These are phyloP conservation scores for Chionis minor DNA, from an alignment of 2,113 vertebrate species.

Conservation along the genomic window DNA sequence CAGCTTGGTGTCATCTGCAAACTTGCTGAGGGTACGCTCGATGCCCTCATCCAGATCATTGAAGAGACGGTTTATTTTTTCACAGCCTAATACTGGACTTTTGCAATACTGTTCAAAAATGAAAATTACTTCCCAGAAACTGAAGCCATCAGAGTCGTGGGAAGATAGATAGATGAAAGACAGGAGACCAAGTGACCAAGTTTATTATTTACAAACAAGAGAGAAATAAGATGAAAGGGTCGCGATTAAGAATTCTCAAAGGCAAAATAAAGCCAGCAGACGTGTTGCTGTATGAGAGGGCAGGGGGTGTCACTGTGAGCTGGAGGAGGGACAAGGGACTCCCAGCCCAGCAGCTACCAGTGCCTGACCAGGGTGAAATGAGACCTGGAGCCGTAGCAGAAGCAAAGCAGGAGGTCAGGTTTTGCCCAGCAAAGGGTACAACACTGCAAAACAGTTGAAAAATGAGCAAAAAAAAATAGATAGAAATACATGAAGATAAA, in stretches of 20 bases:
- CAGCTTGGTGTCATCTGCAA: no score
- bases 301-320: not conserved
- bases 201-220: not conserved
- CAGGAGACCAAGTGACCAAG: not conserved
- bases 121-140: not conserved
- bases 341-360: not conserved
- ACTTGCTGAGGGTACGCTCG: no score
- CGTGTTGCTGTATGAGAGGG: not conserved
- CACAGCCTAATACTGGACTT: not conserved
- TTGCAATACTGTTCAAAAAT: not conserved
- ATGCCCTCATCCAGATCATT: no score
- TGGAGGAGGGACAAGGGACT: not conserved
- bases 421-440: not conserved
- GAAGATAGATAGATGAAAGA: not conserved
- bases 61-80: not conserved
- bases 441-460: not conserved
- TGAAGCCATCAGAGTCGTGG: not conserved
- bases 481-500: not conserved
- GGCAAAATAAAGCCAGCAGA: not conserved
- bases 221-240: not conserved
- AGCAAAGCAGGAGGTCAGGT: not conserved
- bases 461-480: not conserved
- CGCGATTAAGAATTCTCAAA: not conserved
- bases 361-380: fast-evolving
- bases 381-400: not conserved